A percentile compares a stretch with the other conserved stretches of the same genome.
Conservation (phyloP, 1,140 invertebrate species). For the Ruditapes philippinarum region DNA sequence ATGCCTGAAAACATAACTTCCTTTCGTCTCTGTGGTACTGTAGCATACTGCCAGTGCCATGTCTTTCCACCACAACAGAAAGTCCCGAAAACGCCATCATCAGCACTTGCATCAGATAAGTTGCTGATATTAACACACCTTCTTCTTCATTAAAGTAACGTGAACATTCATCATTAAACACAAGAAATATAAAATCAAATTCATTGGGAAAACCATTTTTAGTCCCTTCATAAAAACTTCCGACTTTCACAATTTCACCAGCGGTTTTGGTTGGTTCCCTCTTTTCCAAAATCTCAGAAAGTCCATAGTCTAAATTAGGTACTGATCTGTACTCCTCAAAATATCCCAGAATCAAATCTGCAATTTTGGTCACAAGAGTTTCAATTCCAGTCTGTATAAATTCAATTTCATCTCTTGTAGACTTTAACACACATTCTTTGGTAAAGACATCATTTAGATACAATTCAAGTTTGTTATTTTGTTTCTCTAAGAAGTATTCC, state of each 20-base stretch:
- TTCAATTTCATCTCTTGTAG: neutral
- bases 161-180: neutral
- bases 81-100: neutral
- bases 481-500: neutral
- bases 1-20: neutral
- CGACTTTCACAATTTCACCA: neutral
- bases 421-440: neutral
- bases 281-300: neutral
- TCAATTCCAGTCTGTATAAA: conserved; percentile 23
- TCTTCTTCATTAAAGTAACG: neutral
- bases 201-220: neutral
- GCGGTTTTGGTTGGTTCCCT: neutral
- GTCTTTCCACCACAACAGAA: neutral
- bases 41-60: neutral
- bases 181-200: neutral
- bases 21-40: neutral
- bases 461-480: neutral
- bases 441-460: neutral
- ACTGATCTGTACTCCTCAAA: no score
- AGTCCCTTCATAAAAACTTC: neutral
- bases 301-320: neutral
- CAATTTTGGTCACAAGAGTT: neutral
- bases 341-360: no score
- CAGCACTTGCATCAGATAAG: neutral
- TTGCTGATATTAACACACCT: neutral